Conservation (phyloP, 1,140 invertebrate genomes). For the Brachionus paranguensis region DNA sequence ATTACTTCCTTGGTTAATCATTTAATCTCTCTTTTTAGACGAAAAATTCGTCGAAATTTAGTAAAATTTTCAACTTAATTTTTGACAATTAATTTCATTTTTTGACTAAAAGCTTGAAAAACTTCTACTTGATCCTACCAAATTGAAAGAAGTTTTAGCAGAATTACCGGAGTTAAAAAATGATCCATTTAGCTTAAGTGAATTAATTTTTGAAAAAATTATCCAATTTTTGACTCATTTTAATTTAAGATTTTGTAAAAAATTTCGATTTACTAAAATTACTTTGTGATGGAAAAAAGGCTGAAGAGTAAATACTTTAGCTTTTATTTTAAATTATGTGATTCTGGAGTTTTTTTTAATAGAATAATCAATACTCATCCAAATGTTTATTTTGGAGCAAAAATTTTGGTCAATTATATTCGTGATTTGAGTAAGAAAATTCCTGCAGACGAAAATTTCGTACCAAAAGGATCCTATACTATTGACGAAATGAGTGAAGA, state of each 20-base stretch:
- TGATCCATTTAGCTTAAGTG: neutral
- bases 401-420: constrained; percentile 3
- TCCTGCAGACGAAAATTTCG: neutral
- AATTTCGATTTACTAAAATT: neutral
- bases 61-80: neutral
- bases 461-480: constrained; percentile 15
- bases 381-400: neutral
- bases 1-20: constrained; percentile 1
- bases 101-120: neutral
- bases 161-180: neutral
- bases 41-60: neutral
- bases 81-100: neutral
- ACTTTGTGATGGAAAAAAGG: constrained; percentile 3
- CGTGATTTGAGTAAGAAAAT: constrained; percentile 5
- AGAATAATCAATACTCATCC: constrained; percentile 2
- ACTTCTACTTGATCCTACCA: neutral
- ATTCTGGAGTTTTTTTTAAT: neutral
- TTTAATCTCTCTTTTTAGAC: neutral
- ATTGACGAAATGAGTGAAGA: constrained; percentile 34
- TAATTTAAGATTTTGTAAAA: neutral
- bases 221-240: neutral
- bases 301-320: neutral
- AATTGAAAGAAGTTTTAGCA: neutral
- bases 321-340: neutral
- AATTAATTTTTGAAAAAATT: neutral